Base-by-base conservation (phyloP, 2,888 invertebrate species). In the Punctoribates punctum region DNA sequence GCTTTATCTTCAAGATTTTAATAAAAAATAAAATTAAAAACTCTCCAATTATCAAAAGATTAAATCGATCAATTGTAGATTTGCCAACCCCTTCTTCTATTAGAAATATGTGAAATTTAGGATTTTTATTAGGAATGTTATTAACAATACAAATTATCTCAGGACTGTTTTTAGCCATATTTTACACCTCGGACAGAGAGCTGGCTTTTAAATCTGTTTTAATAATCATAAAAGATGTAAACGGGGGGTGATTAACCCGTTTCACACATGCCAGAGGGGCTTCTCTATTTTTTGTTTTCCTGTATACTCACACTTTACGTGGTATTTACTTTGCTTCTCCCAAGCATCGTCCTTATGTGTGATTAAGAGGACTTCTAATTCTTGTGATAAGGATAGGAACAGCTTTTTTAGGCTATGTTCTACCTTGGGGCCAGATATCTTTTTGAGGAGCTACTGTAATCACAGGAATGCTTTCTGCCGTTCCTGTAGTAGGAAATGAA, bases 381-480 rank as follows among this genome's bases (percentile, higher is more conserved):
- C 83, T 90, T 84, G 87, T 91, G 81, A 74, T 88, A 83, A 83
- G 88, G 79, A 91, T 91, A 88, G 88, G 84, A 82, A 89, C 90
- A 72, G 90, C 90, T 27, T 92, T 92, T 83, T 85, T 91, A 86
- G 91, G 91, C 0, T 92, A 92, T 86, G 90, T 91, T 0, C 79
- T 91, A 81, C 90, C 90, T 0, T 91, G 91, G 84, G 90, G 90
- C 9, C 90, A 91, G 89, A 91, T 91, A 88, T 91, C 90, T 0
- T 91, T 90, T 83, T 91, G 91, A 87, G 90, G 90, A 1, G 90
- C 90, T 0, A 90, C 90, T 54, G 90, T 91, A n/a, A 91, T 91
- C 88, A 90, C 90, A 46, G 91, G 90, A 82, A 81, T 91, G 81
- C 78, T 91, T 78, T 90, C 91, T 0, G 89, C 90, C 2, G 87